Conservation (phyloP, 2,797 vertebrate genomes). For the Rallus crepitans region DNA sequence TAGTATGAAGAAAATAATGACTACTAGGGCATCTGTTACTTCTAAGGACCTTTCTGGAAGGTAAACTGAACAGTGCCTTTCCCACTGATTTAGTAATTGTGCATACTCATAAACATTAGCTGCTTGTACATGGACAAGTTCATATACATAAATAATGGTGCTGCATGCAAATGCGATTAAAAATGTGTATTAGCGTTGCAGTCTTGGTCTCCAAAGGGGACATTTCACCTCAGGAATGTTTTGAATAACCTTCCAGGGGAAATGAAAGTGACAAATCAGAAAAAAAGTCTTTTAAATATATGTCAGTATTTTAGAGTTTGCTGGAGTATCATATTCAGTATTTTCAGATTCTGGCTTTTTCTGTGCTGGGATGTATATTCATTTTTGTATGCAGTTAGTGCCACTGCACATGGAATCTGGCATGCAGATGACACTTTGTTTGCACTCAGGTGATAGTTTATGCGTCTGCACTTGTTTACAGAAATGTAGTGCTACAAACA, state of each 20-base stretch:
- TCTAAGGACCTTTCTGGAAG: not conserved
- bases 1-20: not conserved
- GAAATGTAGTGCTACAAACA: not conserved
- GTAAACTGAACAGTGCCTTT: not conserved
- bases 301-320: not conserved
- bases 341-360: not conserved
- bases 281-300: not conserved
- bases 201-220: not conserved
- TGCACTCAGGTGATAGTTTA: not conserved
- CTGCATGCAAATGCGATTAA: not conserved
- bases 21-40: not conserved
- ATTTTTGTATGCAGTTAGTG: not conserved
- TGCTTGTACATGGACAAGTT: not conserved
- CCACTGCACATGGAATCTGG: not conserved
- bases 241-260: not conserved
- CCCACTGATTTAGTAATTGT: not conserved
- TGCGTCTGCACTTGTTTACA: not conserved
- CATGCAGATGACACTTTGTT: not conserved
- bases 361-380: not conserved
- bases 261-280: not conserved
- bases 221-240: not conserved
- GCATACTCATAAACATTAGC: not conserved
- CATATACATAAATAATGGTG: conserved; percentile 17
- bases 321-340: not conserved
- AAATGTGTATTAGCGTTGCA: not conserved